phyloP scores from a whole-genome alignment of 2,888 invertebrate species.

The Scotopteryx bipunctaria region DNA sequence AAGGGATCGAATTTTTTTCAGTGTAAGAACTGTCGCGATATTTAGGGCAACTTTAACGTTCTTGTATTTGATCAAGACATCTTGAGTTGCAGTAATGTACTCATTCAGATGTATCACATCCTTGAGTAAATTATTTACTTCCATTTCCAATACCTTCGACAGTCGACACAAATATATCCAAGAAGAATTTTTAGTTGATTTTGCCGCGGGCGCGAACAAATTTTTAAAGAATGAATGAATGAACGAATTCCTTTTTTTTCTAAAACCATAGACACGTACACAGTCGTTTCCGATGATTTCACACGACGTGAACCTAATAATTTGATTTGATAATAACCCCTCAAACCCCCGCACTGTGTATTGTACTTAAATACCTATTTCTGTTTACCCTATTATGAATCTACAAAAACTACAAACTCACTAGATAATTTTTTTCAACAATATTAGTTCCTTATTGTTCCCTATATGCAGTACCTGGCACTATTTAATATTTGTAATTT shows the following conservation, averaged over 20 bases:
- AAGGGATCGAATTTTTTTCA: constrained; percentile 60
- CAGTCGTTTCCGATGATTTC: no score
- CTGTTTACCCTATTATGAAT: no score
- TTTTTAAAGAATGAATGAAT: constrained; percentile 5
- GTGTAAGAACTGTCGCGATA: constrained; percentile 54
- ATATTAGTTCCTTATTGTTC: no score
- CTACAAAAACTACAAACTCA: no score
- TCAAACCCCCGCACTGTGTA: no score
- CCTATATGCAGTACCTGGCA: no score
- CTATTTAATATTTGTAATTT: no score
- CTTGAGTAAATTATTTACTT: constrained; percentile 51
- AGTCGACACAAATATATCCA: neutral
- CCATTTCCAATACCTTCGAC: constrained; percentile 46
- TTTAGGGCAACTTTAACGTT: constrained; percentile 53
- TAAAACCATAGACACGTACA: no score
- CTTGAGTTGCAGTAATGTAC: constrained; percentile 54
- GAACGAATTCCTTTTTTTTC: neutral
- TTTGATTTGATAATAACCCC: no score
- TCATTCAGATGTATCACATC: constrained; percentile 54
- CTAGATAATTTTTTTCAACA: no score
- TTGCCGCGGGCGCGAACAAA: constrained; percentile 22
- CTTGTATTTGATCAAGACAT: constrained; percentile 43
- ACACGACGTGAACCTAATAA: no score
- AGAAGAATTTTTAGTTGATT: constrained; percentile 1
- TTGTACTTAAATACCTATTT: no score